A percentile compares a stretch with the other conserved stretches of the same genome.
phyloP scores from a whole-genome alignment of 2,113 vertebrate genomes.

The Jacana jacana region DNA sequence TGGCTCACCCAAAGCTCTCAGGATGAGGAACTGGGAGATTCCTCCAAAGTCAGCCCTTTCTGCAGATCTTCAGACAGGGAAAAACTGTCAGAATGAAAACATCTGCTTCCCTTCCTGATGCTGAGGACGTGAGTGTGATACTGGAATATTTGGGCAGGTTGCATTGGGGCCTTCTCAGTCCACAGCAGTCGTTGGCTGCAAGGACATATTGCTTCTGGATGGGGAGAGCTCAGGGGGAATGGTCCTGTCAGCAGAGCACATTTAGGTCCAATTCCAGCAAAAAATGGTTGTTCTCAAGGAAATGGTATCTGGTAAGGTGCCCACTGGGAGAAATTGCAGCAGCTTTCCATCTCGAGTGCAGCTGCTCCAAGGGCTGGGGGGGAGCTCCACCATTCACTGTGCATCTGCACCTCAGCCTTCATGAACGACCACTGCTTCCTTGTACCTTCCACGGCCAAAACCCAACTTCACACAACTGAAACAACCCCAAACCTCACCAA shows the following conservation, averaged over 20 bases:
- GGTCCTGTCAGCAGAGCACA: not conserved
- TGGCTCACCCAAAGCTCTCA: not conserved
- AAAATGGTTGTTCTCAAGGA: not conserved
- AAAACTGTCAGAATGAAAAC: not conserved
- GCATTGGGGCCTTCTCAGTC: not conserved
- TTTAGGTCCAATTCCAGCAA: not conserved
- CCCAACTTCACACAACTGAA: rapidly evolving
- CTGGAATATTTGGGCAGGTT: not conserved
- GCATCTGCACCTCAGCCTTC: not conserved
- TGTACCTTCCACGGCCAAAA: rapidly evolving
- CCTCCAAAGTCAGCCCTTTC: not conserved
- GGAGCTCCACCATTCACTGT: rapidly evolving
- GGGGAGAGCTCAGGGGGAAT: not conserved
- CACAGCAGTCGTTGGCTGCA: not conserved
- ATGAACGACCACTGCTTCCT: rapidly evolving
- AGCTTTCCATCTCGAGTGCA: not conserved
- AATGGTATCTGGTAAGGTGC: not conserved
- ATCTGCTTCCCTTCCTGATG: not conserved
- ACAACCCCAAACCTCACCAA: not conserved
- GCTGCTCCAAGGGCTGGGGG: not conserved
- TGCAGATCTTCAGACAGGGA: not conserved
- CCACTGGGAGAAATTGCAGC: not conserved
- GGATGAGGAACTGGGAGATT: not conserved
- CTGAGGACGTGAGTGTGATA: rapidly evolving
- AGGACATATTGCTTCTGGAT: not conserved